A percentile compares a stretch with the other conserved stretches of the same genome.
Evolutionary conservation across 2,888 invertebrate species (phyloP).

Genomic region (Vesta saturnalis): DNA sequence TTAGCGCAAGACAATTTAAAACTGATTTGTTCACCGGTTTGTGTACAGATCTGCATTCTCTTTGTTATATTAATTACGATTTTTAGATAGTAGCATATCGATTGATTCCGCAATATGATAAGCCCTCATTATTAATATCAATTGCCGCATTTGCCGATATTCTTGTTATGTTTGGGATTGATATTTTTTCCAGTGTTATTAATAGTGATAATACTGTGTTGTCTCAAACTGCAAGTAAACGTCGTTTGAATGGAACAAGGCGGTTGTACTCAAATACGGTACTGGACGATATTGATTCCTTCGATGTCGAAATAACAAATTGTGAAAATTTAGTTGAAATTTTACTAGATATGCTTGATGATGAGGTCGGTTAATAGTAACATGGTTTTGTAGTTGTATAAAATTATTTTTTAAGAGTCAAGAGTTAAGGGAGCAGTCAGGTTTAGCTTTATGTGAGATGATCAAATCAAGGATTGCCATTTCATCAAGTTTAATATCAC

Average conservation of each 20-base stretch:
- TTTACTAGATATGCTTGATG: slow-evolving; percentile 31
- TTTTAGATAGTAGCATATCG: slow-evolving; percentile 29
- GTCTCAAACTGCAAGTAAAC: neutral
- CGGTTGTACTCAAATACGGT: slow-evolving; percentile 18
- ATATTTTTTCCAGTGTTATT: slow-evolving; percentile 17
- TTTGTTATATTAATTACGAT: neutral
- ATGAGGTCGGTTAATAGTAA: slow-evolving; percentile 24
- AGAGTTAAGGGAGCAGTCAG: slow-evolving; percentile 22
- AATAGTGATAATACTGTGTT: neutral
- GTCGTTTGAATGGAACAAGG: slow-evolving; percentile 21
- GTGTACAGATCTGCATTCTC: slow-evolving; percentile 13
- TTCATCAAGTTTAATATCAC: slow-evolving; percentile 22
- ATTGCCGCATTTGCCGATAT: slow-evolving; percentile 27
- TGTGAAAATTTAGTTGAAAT: slow-evolving; percentile 23
- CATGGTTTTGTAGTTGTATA: neutral
- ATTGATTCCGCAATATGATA: slow-evolving; percentile 20
- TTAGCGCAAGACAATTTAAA: slow-evolving; percentile 44
- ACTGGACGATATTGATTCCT: slow-evolving; percentile 18
- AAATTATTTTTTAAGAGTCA: slow-evolving; percentile 13
- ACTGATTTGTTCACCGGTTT: slow-evolving; percentile 48
- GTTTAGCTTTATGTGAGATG: slow-evolving; percentile 23
- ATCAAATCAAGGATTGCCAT: slow-evolving; percentile 17
- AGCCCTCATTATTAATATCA: slow-evolving; percentile 14
- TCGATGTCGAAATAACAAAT: slow-evolving; percentile 20
- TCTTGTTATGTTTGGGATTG: slow-evolving; percentile 18